phyloP scores from a whole-genome alignment of 2,113 vertebrate genomes.

The Aldabrachelys gigantea region DNA sequence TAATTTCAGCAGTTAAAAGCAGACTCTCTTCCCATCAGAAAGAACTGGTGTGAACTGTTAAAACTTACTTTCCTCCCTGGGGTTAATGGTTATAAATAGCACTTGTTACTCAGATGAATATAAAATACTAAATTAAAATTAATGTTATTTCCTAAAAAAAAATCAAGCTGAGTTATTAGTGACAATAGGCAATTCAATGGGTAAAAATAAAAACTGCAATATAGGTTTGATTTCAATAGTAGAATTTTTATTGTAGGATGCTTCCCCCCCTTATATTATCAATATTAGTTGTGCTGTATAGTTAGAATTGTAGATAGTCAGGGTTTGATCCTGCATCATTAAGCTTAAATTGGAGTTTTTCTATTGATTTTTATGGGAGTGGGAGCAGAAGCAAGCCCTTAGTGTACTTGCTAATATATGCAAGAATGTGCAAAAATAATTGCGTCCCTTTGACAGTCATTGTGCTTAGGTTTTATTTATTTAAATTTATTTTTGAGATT shows the following conservation, averaged over 20 bases:
- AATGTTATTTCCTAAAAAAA: not conserved
- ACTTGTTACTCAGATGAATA: not conserved
- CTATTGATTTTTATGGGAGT: not conserved
- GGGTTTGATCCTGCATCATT: not conserved
- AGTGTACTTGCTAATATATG: not conserved
- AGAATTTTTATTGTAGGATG: not conserved
- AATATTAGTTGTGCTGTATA: not conserved
- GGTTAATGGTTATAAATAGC: slow-evolving; percentile 12
- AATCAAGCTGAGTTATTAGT: not conserved
- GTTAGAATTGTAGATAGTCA: not conserved
- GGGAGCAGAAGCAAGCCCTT: not conserved
- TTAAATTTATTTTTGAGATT: not conserved
- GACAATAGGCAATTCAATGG: not conserved
- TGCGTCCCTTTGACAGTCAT: not conserved
- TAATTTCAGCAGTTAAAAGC: not conserved
- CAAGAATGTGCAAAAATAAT: not conserved
- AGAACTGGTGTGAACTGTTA: not conserved
- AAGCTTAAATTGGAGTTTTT: not conserved
- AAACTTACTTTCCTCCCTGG: slow-evolving; percentile 18
- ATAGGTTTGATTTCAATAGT: not conserved
- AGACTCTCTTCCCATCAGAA: not conserved
- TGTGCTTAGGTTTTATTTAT: not conserved
- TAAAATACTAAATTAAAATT: not conserved
- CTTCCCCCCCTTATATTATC: not conserved
- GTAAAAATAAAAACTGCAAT: not conserved